Percentiles rank a stretch among this genome's conserved stretches.
Conservation (phyloP, 2,888 invertebrate genomes). For the Cephus runcator region DNA sequence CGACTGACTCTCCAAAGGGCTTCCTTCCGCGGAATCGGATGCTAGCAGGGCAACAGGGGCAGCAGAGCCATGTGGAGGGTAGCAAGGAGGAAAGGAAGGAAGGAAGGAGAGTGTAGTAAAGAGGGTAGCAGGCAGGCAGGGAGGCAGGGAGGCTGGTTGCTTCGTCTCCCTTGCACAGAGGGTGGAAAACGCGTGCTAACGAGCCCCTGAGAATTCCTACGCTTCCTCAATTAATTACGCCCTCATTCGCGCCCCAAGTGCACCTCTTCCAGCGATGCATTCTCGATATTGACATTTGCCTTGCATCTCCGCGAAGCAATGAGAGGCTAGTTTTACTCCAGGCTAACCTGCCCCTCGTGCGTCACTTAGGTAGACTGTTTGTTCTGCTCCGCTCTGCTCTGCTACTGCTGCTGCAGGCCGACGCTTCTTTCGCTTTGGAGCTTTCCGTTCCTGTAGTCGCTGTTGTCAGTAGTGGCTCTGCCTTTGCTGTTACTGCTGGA, state of each 20-base stretch:
- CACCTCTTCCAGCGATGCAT: constrained; percentile 46
- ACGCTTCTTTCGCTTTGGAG: too few relatives aligned
- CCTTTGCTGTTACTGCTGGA: too few relatives aligned
- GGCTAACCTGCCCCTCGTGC: background rate
- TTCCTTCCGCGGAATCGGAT: background rate
- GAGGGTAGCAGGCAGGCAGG: too few relatives aligned
- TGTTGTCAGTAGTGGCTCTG: too few relatives aligned
- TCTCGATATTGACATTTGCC: constrained; percentile 62
- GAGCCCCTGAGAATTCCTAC: constrained; percentile 41
- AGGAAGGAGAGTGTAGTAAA: too few relatives aligned
- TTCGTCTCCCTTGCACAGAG: background rate
- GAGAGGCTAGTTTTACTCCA: background rate
- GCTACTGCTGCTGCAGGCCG: background rate
- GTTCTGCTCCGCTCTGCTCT: constrained; percentile 16
- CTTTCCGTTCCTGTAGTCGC: too few relatives aligned
- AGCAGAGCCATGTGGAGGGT: background rate
- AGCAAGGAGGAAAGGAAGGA: background rate
- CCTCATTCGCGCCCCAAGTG: constrained; percentile 60
- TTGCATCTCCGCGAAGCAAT: constrained; percentile 35
- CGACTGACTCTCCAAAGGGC: background rate
- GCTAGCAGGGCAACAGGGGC: background rate
- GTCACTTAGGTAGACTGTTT: constrained; percentile 3
- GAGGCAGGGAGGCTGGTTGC: background rate
- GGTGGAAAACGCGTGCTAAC: constrained; percentile 21
- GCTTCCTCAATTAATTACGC: constrained; percentile 60